Percentiles rank a stretch among this genome's conserved stretches.
Conservation (phyloP, 2,888 invertebrate species). For the Scaptomyza reducta region DNA sequence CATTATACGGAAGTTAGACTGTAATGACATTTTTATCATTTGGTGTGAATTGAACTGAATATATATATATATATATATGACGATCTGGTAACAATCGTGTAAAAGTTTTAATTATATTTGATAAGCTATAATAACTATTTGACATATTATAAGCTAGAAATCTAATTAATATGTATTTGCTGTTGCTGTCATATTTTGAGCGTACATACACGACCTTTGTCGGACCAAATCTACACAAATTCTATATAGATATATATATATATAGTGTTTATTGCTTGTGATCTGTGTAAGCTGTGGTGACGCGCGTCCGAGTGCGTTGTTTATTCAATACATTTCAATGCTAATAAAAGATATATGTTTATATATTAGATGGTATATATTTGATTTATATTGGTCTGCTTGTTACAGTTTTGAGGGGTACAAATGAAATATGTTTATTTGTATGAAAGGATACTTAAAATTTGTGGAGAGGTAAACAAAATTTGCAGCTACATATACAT, state of each 20-base stretch:
- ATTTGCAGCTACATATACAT: slow-evolving; percentile 2
- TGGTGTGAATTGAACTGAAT: background rate
- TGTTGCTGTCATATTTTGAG: slow-evolving; percentile 18
- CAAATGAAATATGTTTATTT: slow-evolving; percentile 1
- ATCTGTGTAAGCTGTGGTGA: slow-evolving; percentile 7
- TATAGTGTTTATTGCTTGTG: slow-evolving; percentile 2
- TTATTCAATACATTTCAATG: slow-evolving; percentile 6
- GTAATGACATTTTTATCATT: too few species aligned
- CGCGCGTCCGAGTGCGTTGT: slow-evolving; percentile 3
- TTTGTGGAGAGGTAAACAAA: background rate
- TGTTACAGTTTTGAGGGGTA: background rate
- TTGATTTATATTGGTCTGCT: slow-evolving; percentile 15
- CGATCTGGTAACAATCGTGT: background rate
- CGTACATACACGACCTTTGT: slow-evolving; percentile 12
- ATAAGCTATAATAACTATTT: slow-evolving; percentile 4
- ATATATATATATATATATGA: background rate
- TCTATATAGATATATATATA: slow-evolving; percentile 1
- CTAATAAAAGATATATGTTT: slow-evolving; percentile 6
- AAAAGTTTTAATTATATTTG: background rate
- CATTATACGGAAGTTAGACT: background rate
- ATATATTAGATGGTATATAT: slow-evolving; percentile 1
- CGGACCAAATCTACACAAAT: slow-evolving; percentile 5
- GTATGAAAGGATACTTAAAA: background rate
- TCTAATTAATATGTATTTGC: slow-evolving; percentile 4
- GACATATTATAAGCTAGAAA: background rate